Base-by-base conservation (phyloP, 2,113 vertebrate species). In the Hymenochirus boettgeri region DNA sequence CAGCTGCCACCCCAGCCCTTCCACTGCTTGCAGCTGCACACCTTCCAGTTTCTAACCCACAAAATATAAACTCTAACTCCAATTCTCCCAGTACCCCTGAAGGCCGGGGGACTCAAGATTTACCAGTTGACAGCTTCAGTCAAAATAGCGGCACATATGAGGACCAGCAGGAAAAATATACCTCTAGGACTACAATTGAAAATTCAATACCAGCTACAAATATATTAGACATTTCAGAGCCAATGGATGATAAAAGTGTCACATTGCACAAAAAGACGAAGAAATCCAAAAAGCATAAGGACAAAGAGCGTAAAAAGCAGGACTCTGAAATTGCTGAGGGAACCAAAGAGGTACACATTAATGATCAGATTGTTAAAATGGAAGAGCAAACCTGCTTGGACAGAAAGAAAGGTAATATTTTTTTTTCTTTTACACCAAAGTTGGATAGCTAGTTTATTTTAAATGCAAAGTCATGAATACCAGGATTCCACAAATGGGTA, bases 21-120 rank as follows among this genome's bases (percentile, higher is more conserved):
- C 79, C 71, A 22, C 76, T 61, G 9, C 67, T 80, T 76, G 72
- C 81, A 75, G 71, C 83, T 46, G 69, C 84, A 24, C 71, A 77
- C 72, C 81, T 84, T 61, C 82, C 85, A 0, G 22, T 82, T 55
- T 85, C 86, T 22, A 89, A 80, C 50, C 82, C 82, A 6, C 80
- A 77, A 54, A 78, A 81, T 74, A 22, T 85, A 73, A 86, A 89
- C 76, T 94, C 86, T 59, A 88, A 80, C 82, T 90, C 89, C 71
- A 89, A 85, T 71, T 94, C 89, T 33, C 89, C 91, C 31, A 89
- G 87, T 82, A 94, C 91, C 65, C 89, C 91, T 0, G 89, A 93
- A 78, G 89, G 90, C 71, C 80, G 75, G 5, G 90, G 92, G 48
- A 92, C 89, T 39, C 89, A 94, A 80, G 86, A 92, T 75, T 78